Percentiles rank a stretch among this genome's conserved stretches.
Conservation (phyloP, 92 coral and sea anemone genomes). For the Heteractis magnifica region DNA sequence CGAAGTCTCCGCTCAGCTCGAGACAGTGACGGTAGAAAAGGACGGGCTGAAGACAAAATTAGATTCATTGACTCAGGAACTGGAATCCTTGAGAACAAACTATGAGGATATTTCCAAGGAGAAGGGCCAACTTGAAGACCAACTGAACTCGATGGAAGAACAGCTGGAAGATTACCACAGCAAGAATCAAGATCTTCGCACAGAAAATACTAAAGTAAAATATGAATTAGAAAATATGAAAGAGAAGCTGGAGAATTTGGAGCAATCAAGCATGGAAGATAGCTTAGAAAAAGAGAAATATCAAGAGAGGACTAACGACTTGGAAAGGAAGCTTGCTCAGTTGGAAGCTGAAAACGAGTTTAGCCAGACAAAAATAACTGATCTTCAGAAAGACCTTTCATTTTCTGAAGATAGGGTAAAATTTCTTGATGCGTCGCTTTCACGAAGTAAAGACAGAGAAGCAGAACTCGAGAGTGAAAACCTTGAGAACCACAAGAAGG, state of each 20-base stretch:
- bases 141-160: constrained; percentile 32
- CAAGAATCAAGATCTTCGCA: constrained; percentile 36
- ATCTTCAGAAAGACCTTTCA: constrained; percentile 60
- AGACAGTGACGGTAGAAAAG: constrained; percentile 51
- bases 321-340: constrained; percentile 48
- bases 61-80: constrained; percentile 36
- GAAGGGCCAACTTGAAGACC: constrained; percentile 55
- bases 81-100: constrained; percentile 33
- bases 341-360: constrained; percentile 76
- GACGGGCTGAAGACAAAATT: constrained; percentile 57
- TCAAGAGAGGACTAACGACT: constrained; percentile 48
- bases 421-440: constrained; percentile 50
- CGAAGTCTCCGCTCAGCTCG: constrained; percentile 39
- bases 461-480: constrained; percentile 66
- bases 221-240: constrained; percentile 56
- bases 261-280: constrained; percentile 32
- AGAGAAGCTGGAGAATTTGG: constrained; percentile 42
- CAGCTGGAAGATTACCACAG: constrained; percentile 41
- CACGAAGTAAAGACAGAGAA: constrained; percentile 58
- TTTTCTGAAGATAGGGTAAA: constrained; percentile 60
- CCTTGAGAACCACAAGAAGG: constrained; percentile 63
- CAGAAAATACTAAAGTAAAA: constrained; percentile 48
- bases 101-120: constrained; percentile 42
- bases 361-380: constrained; percentile 54
- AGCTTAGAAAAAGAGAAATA: constrained; percentile 41